Percentiles rank a stretch among this genome's conserved stretches.
Evolutionary conservation across 1,140 invertebrate species (phyloP).

Genomic region (Acromyrmex echinatior): DNA sequence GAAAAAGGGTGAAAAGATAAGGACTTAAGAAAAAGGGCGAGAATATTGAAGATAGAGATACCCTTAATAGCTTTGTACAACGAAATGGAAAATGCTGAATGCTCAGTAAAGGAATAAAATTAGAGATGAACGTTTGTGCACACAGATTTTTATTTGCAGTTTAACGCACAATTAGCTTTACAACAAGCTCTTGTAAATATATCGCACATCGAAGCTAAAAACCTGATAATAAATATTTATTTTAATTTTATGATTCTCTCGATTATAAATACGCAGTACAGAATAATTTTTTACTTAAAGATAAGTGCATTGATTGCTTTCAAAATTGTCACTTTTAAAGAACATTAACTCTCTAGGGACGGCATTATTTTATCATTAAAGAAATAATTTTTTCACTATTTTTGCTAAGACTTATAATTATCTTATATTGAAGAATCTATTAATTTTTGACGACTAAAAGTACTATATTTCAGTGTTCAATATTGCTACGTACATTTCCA

Average conservation of each 20-base stretch:
- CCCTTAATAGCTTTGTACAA: neutral
- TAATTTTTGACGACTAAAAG: too few relatives aligned
- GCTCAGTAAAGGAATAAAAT: constrained; percentile 14
- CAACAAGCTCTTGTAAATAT: neutral
- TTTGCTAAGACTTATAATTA: too few relatives aligned
- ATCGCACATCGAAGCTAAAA: neutral
- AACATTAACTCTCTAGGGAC: neutral
- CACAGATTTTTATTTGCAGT: neutral
- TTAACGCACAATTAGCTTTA: neutral
- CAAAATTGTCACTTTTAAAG: neutral
- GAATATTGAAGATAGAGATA: constrained; percentile 16
- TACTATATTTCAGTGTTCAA: too few relatives aligned
- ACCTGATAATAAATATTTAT: neutral
- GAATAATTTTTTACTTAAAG: neutral
- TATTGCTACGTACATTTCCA: too few relatives aligned
- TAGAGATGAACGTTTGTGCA: neutral
- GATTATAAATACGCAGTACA: neutral
- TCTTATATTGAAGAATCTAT: too few relatives aligned
- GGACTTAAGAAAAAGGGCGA: constrained; percentile 28
- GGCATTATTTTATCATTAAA: too few relatives aligned
- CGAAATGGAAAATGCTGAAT: neutral
- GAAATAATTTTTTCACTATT: too few relatives aligned
- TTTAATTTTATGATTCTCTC: neutral
- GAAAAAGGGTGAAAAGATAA: constrained; percentile 6
- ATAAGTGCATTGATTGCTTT: neutral